Evolutionary conservation across 2,113 vertebrate genomes (phyloP), one percentile per base, ranked within the genome.

Genomic region (Ochotona princeps): DNA sequence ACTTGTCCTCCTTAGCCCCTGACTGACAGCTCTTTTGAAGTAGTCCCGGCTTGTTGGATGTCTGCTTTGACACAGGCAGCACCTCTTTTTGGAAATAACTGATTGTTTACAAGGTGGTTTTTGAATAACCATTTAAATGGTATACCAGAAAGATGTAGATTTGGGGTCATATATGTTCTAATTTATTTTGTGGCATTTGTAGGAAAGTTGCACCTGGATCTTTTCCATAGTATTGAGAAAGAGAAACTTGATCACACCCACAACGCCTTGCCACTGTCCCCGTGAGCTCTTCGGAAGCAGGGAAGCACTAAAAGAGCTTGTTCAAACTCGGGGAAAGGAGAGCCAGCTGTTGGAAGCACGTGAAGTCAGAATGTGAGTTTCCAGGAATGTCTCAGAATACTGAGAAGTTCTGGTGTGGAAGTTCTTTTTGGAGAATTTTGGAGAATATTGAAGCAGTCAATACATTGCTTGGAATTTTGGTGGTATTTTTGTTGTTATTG

Each of bases 291-390:
- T 44, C 60, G 84, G 74, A 75, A 54, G 79, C 91, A 57, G 6
- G 38, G 51, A 44, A 9, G 23, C 38, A 83, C 78, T 74, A 76
- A 74, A 80, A 93, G 49, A 83, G 13, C 26, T 20, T 60, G 23
- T 57, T 85, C 28, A 60, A 78, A 92, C 32, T 83, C 51, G 80
- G 54, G 25, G 87, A 93, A 95, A 90, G 38, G 57, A 47, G 92
- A 95, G 61, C 49, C 20, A 81, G 30, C 69, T 85, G 32, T 85
- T 95, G 80, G 92, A 93, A 96, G 82, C 94, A 88, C 88, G 87
- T 75, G 83, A 92, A 82, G 93, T 87, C 93, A 87, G 72, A 95
- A 94, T 8, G 49, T 78, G 61, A 92, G 91, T 91, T 94, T 95
- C 87, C 76, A 89, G 74, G 47, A 87, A 91, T 91, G 82, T 69